Evolutionary conservation across 92 coral and sea anemone genomes (phyloP).

Genomic region (Isaurus tuberculatus): DNA sequence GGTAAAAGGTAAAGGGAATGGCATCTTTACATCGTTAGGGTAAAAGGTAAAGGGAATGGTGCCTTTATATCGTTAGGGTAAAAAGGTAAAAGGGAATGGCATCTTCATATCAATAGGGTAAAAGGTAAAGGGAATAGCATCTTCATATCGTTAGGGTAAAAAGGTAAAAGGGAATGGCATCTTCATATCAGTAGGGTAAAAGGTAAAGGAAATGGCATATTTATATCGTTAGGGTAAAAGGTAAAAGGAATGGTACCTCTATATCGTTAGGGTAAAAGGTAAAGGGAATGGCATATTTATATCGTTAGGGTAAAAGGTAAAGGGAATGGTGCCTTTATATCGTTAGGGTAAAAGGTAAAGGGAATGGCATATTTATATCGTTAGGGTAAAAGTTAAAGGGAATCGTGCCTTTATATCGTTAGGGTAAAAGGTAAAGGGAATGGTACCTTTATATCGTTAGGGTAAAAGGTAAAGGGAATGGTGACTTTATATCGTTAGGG

Average conservation of each 20-base stretch:
- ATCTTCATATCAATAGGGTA: neutral
- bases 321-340: conserved; percentile 41
- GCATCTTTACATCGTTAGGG: neutral
- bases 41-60: neutral
- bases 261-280: too few species aligned
- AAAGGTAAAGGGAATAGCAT: neutral
- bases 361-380: too few species aligned
- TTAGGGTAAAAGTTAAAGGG: neutral
- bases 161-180: neutral
- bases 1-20: neutral
- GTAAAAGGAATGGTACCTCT: too few species aligned
- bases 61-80: neutral
- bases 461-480: too few species aligned
- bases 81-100: neutral
- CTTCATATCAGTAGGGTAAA: conserved; percentile 77
- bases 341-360: conserved; percentile 70
- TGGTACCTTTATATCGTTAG: too few species aligned
- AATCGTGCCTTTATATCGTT: conserved; percentile 62
- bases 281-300: too few species aligned
- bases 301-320: neutral
- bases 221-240: too few species aligned
- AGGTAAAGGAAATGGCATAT: neutral
- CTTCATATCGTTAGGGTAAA: too few species aligned
- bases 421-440: conserved; percentile 55
- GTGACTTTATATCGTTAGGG: too few species aligned